These are phyloP conservation scores for Drosophila kepulauana DNA, from an alignment of 1,140 invertebrate genomes.

Conservation along the genomic window DNA sequence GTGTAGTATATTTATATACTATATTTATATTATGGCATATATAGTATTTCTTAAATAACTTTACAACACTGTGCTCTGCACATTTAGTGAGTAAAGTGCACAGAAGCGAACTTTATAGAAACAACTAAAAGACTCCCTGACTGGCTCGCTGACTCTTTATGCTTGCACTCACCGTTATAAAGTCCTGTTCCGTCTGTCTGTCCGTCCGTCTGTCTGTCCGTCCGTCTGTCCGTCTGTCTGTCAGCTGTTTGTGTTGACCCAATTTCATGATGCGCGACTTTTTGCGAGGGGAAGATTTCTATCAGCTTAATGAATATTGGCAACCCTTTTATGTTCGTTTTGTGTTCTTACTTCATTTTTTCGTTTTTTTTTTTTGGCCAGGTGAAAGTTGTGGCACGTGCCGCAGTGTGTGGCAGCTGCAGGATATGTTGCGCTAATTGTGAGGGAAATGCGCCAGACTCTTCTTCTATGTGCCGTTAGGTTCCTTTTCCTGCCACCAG, in stretches of 20 bases:
- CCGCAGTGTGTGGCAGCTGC: slow-evolving; percentile 17
- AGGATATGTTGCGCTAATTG: background rate
- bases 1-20: too few relatives aligned
- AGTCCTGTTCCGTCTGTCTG: background rate
- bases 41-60: too few relatives aligned
- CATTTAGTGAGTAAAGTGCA: background rate
- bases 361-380: background rate
- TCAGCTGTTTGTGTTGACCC: slow-evolving; percentile 38
- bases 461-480: slow-evolving; percentile 43
- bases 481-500: slow-evolving; percentile 36
- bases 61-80: too few relatives aligned
- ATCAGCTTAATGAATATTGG: slow-evolving; percentile 50
- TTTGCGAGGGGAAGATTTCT: slow-evolving; percentile 44
- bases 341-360: background rate
- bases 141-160: background rate
- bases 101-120: background rate
- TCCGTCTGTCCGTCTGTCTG: background rate
- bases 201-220: background rate
- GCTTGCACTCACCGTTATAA: background rate
- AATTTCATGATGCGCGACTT: slow-evolving; percentile 16
- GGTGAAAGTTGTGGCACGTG: slow-evolving; percentile 55
- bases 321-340: slow-evolving; percentile 33
- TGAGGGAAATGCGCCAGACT: background rate
- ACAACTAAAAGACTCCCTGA: background rate
- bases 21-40: too few relatives aligned